Evolutionary conservation across 2,888 invertebrate genomes (phyloP), one percentile per base, ranked within the genome.

Genomic region (Callinectes sapidus): DNA sequence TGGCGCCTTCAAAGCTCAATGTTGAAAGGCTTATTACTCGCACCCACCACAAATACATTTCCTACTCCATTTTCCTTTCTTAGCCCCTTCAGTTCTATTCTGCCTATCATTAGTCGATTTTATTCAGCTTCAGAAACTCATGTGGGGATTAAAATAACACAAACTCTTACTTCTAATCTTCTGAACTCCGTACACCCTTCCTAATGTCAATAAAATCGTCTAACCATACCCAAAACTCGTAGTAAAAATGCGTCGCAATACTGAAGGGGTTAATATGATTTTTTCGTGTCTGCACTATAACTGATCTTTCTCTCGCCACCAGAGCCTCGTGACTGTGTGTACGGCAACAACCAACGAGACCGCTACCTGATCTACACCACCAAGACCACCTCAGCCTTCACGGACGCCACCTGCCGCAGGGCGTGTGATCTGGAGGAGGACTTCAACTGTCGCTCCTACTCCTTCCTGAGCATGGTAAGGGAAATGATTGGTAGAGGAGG

Each of bases 401-500:
- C 95, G 87, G 95, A 95, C 87, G 95, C 95, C n/a, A 95, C 95
- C 81, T 96, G 96, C 95, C 95, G 96, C 94, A 94, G 95, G 91
- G 96, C 96, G 89, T 96, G 96, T 94, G 96, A 96, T 94, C 95
- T 95, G 42, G 96, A 96, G 95, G 94, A 95, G 42, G 95, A 95
- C 54, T 96, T 96, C 95, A 95, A 95, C 92, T 96, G 96, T 95
- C 95, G 96, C 42, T 95, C 96, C 10, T 96, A 95, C 95, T 95
- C 96, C 14, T 96, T 96, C 95, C 95, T 96, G 86, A 95, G 95
- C 32, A 95, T 95, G 95, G 95, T 95, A 93, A 95, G 94, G 48
- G 3, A 23, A 48, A 0, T 32, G 28, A 35, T 3, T 39, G 32
- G 16, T 23, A 16, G 32, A 0, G 81, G 13, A 81, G 81, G 81